Evolutionary conservation across 2,888 invertebrate species (phyloP).

Genomic region (Sminthurinus aureus): DNA sequence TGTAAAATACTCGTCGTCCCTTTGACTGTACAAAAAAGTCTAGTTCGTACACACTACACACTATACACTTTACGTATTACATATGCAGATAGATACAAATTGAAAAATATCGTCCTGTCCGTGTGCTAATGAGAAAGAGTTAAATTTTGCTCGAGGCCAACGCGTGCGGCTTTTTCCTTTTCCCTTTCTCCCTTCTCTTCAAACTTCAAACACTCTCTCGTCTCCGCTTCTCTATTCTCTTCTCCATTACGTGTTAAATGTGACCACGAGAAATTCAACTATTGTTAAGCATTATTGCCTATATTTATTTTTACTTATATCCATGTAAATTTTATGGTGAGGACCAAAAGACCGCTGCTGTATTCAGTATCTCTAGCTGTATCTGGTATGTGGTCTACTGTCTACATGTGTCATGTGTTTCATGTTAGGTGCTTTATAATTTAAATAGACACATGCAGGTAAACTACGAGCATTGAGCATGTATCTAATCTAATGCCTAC

Average conservation of each 20-base stretch:
- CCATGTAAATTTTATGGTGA: neutral
- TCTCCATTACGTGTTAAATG: no score
- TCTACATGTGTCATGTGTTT: neutral
- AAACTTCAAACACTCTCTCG: no score
- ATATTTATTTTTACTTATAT: neutral
- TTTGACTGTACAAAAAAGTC: neutral
- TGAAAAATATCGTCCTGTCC: conserved; percentile 33
- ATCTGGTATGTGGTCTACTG: neutral
- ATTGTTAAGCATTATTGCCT: neutral
- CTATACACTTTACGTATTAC: no score
- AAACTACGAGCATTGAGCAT: neutral
- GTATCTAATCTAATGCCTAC: no score
- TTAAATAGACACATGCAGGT: neutral
- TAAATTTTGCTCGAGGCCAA: conserved; percentile 13
- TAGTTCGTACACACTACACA: neutral
- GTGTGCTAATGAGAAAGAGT: conserved; percentile 37
- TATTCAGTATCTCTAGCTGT: no score
- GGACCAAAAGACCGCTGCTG: no score
- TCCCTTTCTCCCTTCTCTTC: neutral
- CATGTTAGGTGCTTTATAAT: neutral
- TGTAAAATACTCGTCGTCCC: neutral
- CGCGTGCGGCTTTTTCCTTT: conserved; percentile 24
- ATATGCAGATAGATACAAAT: neutral
- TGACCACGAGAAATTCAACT: neutral
- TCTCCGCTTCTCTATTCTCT: no score